These are phyloP conservation scores for Sinocyclocheilus grahami DNA, from an alignment of 2,113 vertebrate species.

Conservation along the genomic window DNA sequence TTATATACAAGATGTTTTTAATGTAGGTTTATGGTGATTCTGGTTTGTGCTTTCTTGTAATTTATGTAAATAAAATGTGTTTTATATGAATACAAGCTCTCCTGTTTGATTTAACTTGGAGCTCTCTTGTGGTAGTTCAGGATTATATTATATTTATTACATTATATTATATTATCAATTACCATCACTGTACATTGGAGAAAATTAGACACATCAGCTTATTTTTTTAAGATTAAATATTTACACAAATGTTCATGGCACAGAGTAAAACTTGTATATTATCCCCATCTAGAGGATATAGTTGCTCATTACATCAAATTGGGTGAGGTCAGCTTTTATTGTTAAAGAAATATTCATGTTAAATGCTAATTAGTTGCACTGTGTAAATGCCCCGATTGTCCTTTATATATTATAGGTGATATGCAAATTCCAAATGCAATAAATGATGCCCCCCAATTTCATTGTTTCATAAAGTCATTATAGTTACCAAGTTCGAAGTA, in stretches of 20 bases:
- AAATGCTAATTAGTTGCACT: not conserved
- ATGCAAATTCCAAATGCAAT: not conserved
- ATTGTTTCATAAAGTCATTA: not conserved
- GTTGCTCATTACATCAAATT: not conserved
- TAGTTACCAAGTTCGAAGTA: not conserved
- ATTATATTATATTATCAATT: not conserved
- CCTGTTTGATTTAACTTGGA: slow-evolving; percentile 26
- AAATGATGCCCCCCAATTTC: not conserved
- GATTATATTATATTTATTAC: not conserved
- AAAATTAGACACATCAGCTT: not conserved
- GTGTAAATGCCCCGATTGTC: not conserved
- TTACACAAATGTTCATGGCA: not conserved
- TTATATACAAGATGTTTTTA: slow-evolving; percentile 79
- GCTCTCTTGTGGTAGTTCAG: not conserved
- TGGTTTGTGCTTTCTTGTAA: slow-evolving; percentile 83
- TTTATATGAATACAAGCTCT: slow-evolving; percentile 75
- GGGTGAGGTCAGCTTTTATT: not conserved
- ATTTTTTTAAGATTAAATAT: not conserved
- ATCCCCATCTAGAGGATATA: slow-evolving; percentile 49
- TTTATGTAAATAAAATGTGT: slow-evolving; percentile 90
- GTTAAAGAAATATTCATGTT: not conserved
- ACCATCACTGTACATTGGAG: not conserved
- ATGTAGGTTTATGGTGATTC: slow-evolving; percentile 82
- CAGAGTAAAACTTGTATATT: not conserved
- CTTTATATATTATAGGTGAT: not conserved